Evolutionary conservation across 2,888 invertebrate species (phyloP).

Genomic region (Orthonychiurus folsomi): DNA sequence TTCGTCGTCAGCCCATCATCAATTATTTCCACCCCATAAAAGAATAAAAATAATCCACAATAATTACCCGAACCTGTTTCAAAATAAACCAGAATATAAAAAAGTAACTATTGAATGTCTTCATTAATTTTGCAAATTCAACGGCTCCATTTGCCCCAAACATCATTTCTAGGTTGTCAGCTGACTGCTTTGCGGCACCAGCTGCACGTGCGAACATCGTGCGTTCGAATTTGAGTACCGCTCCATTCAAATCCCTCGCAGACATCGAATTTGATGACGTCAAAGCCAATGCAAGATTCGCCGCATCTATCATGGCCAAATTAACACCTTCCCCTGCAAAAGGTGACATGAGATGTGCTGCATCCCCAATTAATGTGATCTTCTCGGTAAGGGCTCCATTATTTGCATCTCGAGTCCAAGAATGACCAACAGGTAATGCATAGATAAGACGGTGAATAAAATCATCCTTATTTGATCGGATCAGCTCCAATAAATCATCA

Average conservation of each 20-base stretch:
- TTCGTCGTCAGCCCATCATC: no score
- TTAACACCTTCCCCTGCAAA: constrained; percentile 9
- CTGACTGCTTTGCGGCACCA: neutral
- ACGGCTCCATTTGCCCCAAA: neutral
- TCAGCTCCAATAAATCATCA: neutral
- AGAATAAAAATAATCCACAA: no score
- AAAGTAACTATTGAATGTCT: neutral
- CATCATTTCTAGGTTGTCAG: neutral
- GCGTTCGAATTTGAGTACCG: neutral
- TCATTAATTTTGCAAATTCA: neutral
- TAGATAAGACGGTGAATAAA: neutral
- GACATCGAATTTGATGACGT: neutral
- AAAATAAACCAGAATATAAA: no score
- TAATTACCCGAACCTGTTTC: no score
- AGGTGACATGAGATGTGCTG: constrained; percentile 12
- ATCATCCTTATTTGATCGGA: neutral
- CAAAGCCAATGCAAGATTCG: neutral
- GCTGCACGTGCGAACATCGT: neutral
- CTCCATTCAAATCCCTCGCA: neutral
- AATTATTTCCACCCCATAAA: no score
- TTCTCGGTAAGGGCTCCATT: neutral
- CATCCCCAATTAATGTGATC: constrained; percentile 5
- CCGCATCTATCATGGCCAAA: constrained; percentile 1
- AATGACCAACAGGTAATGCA: neutral
- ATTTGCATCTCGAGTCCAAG: neutral